Evolutionary conservation across 1,140 invertebrate genomes (phyloP), one percentile per base, ranked within the genome.

Genomic region (Pseudomyrmex pallidus): DNA sequence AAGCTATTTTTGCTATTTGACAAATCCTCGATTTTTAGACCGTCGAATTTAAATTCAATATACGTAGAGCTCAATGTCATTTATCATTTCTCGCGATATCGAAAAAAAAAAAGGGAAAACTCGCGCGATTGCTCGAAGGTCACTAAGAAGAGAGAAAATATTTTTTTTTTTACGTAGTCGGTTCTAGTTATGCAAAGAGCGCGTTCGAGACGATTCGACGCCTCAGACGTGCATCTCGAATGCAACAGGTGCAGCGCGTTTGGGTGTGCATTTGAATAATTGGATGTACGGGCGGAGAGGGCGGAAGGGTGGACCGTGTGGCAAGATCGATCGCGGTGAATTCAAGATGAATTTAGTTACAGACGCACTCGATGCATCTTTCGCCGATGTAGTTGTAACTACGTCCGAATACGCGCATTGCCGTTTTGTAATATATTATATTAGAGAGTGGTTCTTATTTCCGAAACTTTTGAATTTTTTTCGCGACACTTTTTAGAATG

Each of bases 251-350:
- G 92, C 85, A 89, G 73, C 86, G 78, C 83, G 87, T 82, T 80
- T 83, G 88, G 76, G 85, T 78, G 84, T 83, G 85, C 90, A 91
- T 93, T 92, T 93, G 92, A 93, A 93, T 93, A 93, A 93, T 93
- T 92, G 91, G 91, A 91, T 67, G 87, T 90, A 91, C 86, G 83
- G 82, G 84, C 78, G 76, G 83, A 3, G 1, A 35, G 35, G 35
- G 35, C 35, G 35, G 35, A 35, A 35, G 87, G 70, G 86, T 64
- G 77, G 59, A 25, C 84, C 82, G 68, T 83, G 84, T 57, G 74
- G 63, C 66, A 54, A 64, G 50, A 85, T 85, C 77, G 77, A 87
- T 87, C 73, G 63, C 15, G 20, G 56, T 72, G 76, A 70, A 61
- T 68, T 5, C n/a, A 57, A 56, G 44, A 78, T 77, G 61, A 85